These are phyloP conservation scores for Hippopotamyrus pictus DNA, from an alignment of 2,797 vertebrate genomes.

Conservation along the genomic window DNA sequence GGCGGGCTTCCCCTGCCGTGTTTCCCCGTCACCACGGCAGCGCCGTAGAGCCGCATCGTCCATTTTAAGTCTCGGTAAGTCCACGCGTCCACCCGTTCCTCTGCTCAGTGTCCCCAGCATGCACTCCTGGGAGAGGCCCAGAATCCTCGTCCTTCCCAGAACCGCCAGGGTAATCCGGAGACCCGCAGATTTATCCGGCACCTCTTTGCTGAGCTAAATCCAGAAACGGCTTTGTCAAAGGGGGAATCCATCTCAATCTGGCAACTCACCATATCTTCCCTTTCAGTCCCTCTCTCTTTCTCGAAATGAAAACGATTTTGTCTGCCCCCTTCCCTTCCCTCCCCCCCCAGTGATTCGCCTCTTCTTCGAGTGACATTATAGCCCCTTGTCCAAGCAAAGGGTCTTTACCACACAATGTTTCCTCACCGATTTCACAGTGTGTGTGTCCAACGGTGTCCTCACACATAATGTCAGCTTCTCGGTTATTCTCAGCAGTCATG, in stretches of 20 bases:
- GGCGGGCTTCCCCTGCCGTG: neutral
- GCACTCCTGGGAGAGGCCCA: neutral
- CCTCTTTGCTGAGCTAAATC: constrained; percentile 52
- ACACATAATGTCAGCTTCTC: neutral
- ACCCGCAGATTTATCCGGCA: neutral
- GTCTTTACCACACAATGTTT: constrained; percentile 11
- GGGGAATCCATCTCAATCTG: constrained; percentile 54
- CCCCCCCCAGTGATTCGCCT: neutral
- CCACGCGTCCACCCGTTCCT: neutral
- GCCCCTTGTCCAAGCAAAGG: neutral
- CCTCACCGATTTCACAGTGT: constrained; percentile 4
- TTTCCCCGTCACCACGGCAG: too few species aligned
- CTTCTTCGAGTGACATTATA: constrained; percentile 5
- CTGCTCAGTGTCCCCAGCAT: neutral
- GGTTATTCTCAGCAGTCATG: neutral
- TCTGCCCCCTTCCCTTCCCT: neutral
- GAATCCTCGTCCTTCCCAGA: constrained; percentile 7
- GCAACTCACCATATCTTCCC: constrained; percentile 54
- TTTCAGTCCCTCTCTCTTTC: constrained; percentile 49
- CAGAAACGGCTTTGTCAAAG: constrained; percentile 55
- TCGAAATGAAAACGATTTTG: constrained; percentile 48
- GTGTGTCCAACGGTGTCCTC: neutral
- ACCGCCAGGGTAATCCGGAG: constrained; percentile 5
- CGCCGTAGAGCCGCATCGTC: neutral
- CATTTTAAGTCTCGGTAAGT: neutral